phyloP scores from a whole-genome alignment of 30 jellyfish, hydroid and myxozoan genomes.

The Catostylus mosaicus region DNA sequence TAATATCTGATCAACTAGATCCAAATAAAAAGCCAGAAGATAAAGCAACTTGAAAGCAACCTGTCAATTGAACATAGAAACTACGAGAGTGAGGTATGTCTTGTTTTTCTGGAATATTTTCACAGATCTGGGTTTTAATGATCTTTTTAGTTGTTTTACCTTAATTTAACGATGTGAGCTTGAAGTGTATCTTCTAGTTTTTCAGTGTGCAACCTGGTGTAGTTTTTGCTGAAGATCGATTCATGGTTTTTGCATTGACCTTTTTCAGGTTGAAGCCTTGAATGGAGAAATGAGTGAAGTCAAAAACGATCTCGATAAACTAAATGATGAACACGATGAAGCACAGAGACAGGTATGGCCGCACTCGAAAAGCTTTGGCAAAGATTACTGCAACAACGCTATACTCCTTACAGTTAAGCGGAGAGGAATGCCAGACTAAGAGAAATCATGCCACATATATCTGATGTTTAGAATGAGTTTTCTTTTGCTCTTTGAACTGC shows the following conservation, averaged over 20 bases:
- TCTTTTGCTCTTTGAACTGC: too few species aligned
- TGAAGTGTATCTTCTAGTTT: neutral
- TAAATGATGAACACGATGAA: conserved; percentile 68
- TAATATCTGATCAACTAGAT: conserved; percentile 28
- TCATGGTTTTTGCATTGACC: too few species aligned
- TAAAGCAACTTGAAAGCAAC: conserved; percentile 29
- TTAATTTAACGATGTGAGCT: neutral
- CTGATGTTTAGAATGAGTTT: too few species aligned
- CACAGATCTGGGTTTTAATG: too few species aligned
- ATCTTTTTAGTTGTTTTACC: neutral
- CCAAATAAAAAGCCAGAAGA: conserved; percentile 33
- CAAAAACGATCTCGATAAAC: conserved; percentile 67
- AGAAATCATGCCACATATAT: too few species aligned
- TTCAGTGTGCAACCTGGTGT: neutral
- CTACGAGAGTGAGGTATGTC: conserved; percentile 58
- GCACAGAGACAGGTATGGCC: conserved; percentile 57
- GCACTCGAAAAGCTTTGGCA: too few species aligned
- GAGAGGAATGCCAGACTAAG: too few species aligned
- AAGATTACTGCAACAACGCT: too few species aligned
- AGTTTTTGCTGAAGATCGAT: neutral
- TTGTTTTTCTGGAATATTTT: neutral
- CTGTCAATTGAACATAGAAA: conserved; percentile 27
- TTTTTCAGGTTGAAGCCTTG: conserved; percentile 57
- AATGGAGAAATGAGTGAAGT: conserved; percentile 69
- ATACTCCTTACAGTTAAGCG: too few species aligned